Base-by-base conservation (phyloP, 1,140 invertebrate species). In the Vollenhovia emeryi region DNA sequence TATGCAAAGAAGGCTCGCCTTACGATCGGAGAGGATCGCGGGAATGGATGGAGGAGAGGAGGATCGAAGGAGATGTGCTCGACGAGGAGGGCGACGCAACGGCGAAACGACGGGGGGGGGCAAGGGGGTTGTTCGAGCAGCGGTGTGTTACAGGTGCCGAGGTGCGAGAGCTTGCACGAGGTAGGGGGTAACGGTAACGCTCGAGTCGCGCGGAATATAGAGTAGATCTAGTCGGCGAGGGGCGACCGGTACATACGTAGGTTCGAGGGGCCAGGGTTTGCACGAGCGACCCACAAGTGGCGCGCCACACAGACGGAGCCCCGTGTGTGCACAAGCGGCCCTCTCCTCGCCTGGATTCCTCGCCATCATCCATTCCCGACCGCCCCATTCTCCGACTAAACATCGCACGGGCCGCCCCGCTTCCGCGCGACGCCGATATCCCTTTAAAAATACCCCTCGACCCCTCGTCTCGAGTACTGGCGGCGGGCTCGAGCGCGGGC, bases 181-280 rank as follows among this genome's bases (percentile, higher is more conserved):
- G 33, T 50, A 80, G 83, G 76, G n/a, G 89, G 87, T 86, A 86
- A 90, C 89, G 87, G 87, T 86, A 86, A 90, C 89, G 84, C 82
- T 89, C 87, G 89, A 78, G 75, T 90, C 89, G 87, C 89, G 87
- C 86, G 86, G 90, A 91, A 91, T 91, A 91, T 91, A 91, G 90
- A 91, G 88, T 91, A 89, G 83, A 66, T 57, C 40, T 62, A 62
- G 74, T 7, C 40, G 36, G 36, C 48, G 64, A 21, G 50, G 36
- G 62, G 85, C 74, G 85, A 87, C 21, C 45, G 66, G 76, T 84
- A 85, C 55, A 76, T 83, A 85, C 50, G 84, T 79, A 80, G 73
- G 84, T 78, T 57, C 40, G 52, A 74, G 85, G n/a, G 82, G 52
- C 74, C 78, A 27, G 78, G 82, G 86, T 91, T 87, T 87, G 85